Conservation (phyloP, 1,140 invertebrate species). For the Papilio dardanus region DNA sequence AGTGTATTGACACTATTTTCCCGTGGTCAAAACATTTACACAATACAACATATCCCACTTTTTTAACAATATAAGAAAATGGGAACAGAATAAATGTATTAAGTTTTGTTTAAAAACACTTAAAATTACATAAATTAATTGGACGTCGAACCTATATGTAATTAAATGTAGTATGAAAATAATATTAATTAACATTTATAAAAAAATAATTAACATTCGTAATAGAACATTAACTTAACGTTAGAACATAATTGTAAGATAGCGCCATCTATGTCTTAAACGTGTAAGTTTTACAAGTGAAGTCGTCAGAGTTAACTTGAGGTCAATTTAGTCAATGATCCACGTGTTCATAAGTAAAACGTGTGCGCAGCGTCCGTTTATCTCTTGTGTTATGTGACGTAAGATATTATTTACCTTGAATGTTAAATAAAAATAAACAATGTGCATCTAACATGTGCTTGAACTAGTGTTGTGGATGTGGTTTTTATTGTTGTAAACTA, state of each 20-base stretch:
- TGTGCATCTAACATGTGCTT: not conserved
- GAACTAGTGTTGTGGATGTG: not conserved
- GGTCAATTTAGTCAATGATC: slow-evolving; percentile 20
- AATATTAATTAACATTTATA: too few species aligned
- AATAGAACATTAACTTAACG: not conserved
- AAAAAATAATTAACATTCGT: too few species aligned
- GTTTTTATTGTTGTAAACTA: not conserved
- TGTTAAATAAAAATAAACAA: slow-evolving; percentile 14
- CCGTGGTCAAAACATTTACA: too few species aligned
- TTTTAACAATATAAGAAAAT: too few species aligned
- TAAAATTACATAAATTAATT: too few species aligned
- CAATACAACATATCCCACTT: too few species aligned
- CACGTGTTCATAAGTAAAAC: slow-evolving; percentile 21
- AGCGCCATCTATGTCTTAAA: slow-evolving; percentile 18
- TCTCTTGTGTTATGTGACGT: slow-evolving; percentile 25
- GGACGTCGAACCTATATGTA: too few species aligned
- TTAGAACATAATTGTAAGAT: not conserved
- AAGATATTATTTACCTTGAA: slow-evolving; percentile 12
- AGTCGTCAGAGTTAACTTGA: not conserved
- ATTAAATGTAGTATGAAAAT: too few species aligned
- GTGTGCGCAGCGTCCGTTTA: not conserved
- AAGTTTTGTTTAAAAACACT: too few species aligned
- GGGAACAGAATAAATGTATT: too few species aligned
- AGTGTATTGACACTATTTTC: too few species aligned
- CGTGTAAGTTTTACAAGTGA: not conserved